phyloP scores from a whole-genome alignment of 2,113 vertebrate genomes.

The Bagarius yarrelli region DNA sequence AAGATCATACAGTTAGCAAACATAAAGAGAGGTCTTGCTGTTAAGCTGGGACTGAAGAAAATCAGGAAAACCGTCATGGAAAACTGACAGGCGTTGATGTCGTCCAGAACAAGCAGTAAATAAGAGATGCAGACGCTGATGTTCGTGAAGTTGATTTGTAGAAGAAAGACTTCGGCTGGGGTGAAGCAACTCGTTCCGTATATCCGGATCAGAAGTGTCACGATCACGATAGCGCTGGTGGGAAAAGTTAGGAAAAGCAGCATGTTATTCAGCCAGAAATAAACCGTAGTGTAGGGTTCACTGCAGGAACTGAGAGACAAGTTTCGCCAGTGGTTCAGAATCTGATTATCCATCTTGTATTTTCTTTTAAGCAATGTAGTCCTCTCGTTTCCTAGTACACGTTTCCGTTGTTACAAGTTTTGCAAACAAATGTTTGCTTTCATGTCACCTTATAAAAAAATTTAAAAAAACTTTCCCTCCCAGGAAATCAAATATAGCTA shows the following conservation, averaged over 20 bases:
- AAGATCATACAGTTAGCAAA: slow-evolving; percentile 21
- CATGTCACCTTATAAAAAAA: neutral
- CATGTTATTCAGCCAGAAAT: neutral
- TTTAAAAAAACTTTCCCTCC: too few relatives aligned
- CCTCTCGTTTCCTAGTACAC: neutral
- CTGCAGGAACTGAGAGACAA: neutral
- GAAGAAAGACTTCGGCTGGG: neutral
- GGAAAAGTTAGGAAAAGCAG: neutral
- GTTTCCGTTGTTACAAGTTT: neutral
- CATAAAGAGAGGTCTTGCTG: slow-evolving; percentile 13
- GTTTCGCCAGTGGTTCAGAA: neutral
- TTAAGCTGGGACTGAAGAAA: neutral
- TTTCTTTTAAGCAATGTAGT: neutral
- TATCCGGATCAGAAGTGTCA: neutral
- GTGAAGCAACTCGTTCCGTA: neutral
- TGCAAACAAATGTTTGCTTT: neutral
- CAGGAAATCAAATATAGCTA: too few relatives aligned
- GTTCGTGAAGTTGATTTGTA: slow-evolving; percentile 2
- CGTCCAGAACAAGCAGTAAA: neutral
- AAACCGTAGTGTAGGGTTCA: neutral
- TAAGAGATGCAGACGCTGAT: neutral
- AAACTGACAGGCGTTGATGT: neutral
- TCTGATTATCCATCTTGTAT: neutral
- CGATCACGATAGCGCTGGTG: neutral
- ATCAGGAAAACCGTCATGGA: neutral